phyloP scores from a whole-genome alignment of 2,888 invertebrate genomes.

The Plemyria rubiginata region DNA sequence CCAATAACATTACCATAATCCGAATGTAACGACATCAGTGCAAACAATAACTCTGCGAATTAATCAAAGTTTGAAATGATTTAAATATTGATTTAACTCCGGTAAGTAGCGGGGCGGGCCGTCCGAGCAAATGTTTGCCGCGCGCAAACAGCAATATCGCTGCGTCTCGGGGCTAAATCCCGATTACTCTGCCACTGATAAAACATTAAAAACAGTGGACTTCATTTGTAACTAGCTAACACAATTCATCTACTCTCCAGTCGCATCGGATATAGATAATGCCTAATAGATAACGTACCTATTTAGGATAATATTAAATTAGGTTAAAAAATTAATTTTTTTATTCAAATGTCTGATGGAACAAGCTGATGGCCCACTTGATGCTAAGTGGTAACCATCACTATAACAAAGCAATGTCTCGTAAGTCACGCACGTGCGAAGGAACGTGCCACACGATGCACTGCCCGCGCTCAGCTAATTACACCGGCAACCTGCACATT shows the following conservation, averaged over 20 bases:
- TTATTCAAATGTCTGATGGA: too few relatives aligned
- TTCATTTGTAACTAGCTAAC: background rate
- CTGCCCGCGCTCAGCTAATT: too few relatives aligned
- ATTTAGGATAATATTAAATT: too few relatives aligned
- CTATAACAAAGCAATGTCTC: too few relatives aligned
- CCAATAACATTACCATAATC: constrained; percentile 54
- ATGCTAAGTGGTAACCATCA: too few relatives aligned
- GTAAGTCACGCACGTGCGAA: too few relatives aligned
- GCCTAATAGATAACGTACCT: too few relatives aligned
- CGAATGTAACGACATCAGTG: constrained; percentile 68
- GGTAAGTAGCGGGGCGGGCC: constrained; percentile 72
- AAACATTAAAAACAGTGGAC: constrained; percentile 3
- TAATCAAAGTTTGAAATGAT: constrained; percentile 84
- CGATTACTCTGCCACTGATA: constrained; percentile 38
- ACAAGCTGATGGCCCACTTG: too few relatives aligned
- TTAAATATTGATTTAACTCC: constrained; percentile 84
- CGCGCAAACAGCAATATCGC: constrained; percentile 81
- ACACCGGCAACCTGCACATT: too few relatives aligned
- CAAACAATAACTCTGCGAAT: constrained; percentile 80
- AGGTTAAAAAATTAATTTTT: too few relatives aligned
- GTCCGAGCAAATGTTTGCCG: constrained; percentile 72
- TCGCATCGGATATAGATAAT: background rate
- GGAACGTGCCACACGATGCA: too few relatives aligned
- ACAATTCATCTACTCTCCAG: background rate
- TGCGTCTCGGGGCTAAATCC: constrained; percentile 67